phyloP scores from a whole-genome alignment of 2,797 vertebrate genomes.

The Tadarida brasiliensis region DNA sequence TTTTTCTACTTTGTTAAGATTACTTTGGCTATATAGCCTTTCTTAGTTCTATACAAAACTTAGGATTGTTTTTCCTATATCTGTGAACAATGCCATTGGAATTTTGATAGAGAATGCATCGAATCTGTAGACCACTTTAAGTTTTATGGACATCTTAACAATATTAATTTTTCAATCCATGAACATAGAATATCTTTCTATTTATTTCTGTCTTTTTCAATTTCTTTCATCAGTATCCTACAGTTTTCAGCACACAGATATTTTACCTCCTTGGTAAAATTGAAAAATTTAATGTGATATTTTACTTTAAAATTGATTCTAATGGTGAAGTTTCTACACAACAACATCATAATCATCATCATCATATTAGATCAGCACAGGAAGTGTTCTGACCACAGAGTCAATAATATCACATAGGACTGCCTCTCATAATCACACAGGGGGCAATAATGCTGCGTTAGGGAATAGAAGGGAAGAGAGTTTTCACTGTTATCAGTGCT shows the following conservation, averaged over 20 bases:
- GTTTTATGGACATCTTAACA: too few relatives aligned
- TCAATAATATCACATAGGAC: neutral
- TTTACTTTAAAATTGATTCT: neutral
- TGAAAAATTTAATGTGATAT: neutral
- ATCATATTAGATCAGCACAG: neutral
- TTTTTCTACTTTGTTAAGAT: neutral
- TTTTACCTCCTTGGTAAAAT: neutral
- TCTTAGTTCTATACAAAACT: neutral
- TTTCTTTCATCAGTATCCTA: too few relatives aligned
- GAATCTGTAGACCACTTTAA: too few relatives aligned
- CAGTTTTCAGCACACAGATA: neutral
- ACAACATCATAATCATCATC: neutral
- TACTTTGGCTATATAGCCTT: neutral
- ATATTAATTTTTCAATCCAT: too few relatives aligned
- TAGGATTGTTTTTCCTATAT: neutral
- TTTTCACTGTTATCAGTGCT: neutral
- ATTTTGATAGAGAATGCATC: too few relatives aligned
- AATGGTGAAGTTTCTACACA: neutral
- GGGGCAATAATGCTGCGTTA: neutral
- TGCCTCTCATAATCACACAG: neutral
- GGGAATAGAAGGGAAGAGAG: neutral
- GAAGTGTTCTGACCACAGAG: neutral
- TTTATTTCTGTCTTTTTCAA: too few relatives aligned
- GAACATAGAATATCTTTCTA: too few relatives aligned
- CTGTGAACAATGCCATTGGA: neutral